These are phyloP conservation scores for Pterois miles DNA, from an alignment of 2,797 vertebrate species.

Conservation along the genomic window DNA sequence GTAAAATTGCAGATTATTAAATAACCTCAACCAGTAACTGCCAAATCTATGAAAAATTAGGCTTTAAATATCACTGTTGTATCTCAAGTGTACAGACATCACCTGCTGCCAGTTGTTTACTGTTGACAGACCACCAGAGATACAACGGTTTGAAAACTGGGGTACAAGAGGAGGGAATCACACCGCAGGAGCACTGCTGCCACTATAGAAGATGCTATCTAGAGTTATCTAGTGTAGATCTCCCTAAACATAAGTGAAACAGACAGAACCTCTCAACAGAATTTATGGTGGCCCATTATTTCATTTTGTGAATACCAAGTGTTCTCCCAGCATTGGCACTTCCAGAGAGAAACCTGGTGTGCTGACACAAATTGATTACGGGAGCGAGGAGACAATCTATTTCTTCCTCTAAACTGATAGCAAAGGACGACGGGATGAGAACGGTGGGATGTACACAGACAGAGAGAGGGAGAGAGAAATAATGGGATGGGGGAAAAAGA, in stretches of 20 bases:
- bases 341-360: constrained; percentile 62
- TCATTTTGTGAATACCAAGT: constrained; percentile 76
- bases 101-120: constrained; percentile 4
- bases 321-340: constrained; percentile 59
- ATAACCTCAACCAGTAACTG: constrained; percentile 10
- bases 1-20: constrained; percentile 16
- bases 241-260: constrained; percentile 62
- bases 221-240: constrained; percentile 58
- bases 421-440: constrained; percentile 48
- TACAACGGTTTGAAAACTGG: constrained; percentile 16
- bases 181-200: constrained; percentile 15
- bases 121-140: constrained; percentile 14
- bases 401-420: constrained; percentile 70
- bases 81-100: background rate
- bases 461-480: background rate
- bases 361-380: constrained; percentile 81
- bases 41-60: background rate
- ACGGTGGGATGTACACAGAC: constrained; percentile 25
- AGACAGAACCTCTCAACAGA: constrained; percentile 56
- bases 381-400: constrained; percentile 74
- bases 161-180: constrained; percentile 11
- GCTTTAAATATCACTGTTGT: background rate
- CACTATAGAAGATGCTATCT: constrained; percentile 56
- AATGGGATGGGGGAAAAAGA: constrained; percentile 15
- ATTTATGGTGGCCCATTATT: constrained; percentile 74